Conservation (phyloP, 2,888 invertebrate species). For the Carcina quercana region DNA sequence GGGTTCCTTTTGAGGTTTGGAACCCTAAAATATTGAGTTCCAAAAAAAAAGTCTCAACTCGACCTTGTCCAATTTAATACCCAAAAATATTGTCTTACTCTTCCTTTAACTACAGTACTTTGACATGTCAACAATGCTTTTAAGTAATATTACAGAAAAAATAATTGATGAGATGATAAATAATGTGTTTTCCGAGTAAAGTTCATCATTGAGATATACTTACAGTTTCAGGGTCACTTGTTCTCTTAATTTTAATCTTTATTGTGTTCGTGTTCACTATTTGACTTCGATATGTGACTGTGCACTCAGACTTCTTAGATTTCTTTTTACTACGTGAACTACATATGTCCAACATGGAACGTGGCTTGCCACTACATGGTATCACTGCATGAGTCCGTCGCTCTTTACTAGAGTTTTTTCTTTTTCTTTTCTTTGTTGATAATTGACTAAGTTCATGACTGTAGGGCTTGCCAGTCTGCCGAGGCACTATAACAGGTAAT, state of each 20-base stretch:
- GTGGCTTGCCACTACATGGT: conserved; percentile 68
- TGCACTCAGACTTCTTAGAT: conserved; percentile 54
- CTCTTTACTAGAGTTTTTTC: conserved; percentile 46
- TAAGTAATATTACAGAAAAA: too few relatives aligned
- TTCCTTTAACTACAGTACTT: too few relatives aligned
- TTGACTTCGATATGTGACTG: conserved; percentile 74
- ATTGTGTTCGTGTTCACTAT: conserved; percentile 79
- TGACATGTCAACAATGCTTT: too few relatives aligned
- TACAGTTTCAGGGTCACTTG: conserved; percentile 60
- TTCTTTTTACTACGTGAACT: conserved; percentile 67
- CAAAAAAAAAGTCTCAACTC: too few relatives aligned
- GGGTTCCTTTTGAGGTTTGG: too few relatives aligned
- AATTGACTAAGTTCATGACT: conserved; percentile 74
- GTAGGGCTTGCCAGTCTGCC: conserved; percentile 69
- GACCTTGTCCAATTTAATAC: too few relatives aligned
- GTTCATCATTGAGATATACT: too few relatives aligned
- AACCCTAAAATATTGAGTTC: too few relatives aligned
- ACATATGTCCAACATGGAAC: conserved; percentile 66
- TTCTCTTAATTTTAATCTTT: conserved; percentile 81
- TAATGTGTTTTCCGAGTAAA: too few relatives aligned
- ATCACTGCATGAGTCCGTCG: conserved; percentile 51
- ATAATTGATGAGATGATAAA: too few relatives aligned
- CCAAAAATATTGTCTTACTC: too few relatives aligned
- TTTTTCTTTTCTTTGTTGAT: conserved; percentile 66
- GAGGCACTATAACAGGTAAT: conserved; percentile 59